phyloP scores from a whole-genome alignment of 2,113 vertebrate genomes.

The human (Homo sapiens) region DNA sequence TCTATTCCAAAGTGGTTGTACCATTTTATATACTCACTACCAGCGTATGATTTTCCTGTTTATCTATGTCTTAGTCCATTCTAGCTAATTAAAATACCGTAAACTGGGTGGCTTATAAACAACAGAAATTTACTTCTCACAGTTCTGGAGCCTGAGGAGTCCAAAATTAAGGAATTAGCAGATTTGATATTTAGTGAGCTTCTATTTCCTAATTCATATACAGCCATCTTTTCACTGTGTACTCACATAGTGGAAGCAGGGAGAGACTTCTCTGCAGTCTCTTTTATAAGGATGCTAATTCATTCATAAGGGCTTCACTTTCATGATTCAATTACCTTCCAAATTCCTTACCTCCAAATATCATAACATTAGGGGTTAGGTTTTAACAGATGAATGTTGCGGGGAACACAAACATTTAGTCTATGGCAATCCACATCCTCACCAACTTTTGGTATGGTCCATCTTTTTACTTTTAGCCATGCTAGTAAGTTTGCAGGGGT shows the following conservation, averaged over 20 bases:
- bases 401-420: not conserved
- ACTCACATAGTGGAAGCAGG: rapidly evolving
- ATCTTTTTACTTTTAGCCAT: not conserved
- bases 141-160: not conserved
- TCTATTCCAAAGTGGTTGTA: not conserved
- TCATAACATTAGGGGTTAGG: not conserved
- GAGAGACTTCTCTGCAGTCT: not conserved
- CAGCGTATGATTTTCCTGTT: not conserved
- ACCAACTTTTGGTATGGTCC: not conserved
- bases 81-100: not conserved
- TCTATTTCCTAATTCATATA: not conserved
- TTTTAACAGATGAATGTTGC: not conserved
- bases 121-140: not conserved
- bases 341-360: not conserved
- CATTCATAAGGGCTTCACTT: not conserved
- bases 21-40: not conserved
- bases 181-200: not conserved
- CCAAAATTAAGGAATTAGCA: not conserved
- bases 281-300: not conserved
- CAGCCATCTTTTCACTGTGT: not conserved
- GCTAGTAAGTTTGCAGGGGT: not conserved
- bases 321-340: not conserved
- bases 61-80: not conserved
- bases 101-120: not conserved
- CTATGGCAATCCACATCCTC: not conserved